A percentile compares a stretch with the other conserved stretches of the same genome.
These are phyloP conservation scores for Chlorops oryzae DNA, from an alignment of 1,140 invertebrate species.

Conservation along the genomic window DNA sequence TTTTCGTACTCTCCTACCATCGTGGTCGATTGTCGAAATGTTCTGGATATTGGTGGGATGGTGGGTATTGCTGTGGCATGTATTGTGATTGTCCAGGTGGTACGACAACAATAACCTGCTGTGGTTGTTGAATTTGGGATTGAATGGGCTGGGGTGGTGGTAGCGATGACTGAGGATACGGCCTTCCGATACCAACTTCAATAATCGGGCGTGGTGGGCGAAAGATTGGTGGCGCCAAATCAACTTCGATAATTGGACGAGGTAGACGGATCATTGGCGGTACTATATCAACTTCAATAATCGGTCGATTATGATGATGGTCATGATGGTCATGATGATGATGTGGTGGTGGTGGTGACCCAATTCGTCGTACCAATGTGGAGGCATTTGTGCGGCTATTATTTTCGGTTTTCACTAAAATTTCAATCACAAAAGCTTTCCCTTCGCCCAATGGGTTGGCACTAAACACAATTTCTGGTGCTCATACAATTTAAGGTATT, in stretches of 20 bases:
- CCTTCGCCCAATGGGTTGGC: no score
- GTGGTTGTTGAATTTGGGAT: no score
- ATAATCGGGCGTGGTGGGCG: constrained; percentile 30
- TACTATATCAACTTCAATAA: constrained; percentile 34
- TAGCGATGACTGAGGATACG: no score
- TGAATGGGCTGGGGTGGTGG: no score
- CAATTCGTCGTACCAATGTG: no score
- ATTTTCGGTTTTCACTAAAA: no score
- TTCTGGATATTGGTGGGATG: constrained; percentile 9
- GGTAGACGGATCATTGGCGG: constrained; percentile 32
- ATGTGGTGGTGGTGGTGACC: constrained; percentile 23
- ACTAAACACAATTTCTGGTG: no score
- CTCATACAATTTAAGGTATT: no score
- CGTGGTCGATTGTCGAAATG: no score
- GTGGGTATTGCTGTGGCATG: constrained; percentile 2
- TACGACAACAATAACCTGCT: constrained; percentile 20
- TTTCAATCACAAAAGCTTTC: no score
- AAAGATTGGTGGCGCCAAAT: constrained; percentile 28
- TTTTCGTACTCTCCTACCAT: no score
- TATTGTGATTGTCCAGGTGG: constrained; percentile 14
- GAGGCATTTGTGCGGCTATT: no score
- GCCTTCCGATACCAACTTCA: constrained; percentile 33
- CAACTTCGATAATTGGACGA: constrained; percentile 31
- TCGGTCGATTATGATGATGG: constrained; percentile 32
- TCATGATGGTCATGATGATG: constrained; percentile 34